These are phyloP conservation scores for Sebastes schlegelii DNA, from an alignment of 2,113 vertebrate genomes.

Conservation along the genomic window DNA sequence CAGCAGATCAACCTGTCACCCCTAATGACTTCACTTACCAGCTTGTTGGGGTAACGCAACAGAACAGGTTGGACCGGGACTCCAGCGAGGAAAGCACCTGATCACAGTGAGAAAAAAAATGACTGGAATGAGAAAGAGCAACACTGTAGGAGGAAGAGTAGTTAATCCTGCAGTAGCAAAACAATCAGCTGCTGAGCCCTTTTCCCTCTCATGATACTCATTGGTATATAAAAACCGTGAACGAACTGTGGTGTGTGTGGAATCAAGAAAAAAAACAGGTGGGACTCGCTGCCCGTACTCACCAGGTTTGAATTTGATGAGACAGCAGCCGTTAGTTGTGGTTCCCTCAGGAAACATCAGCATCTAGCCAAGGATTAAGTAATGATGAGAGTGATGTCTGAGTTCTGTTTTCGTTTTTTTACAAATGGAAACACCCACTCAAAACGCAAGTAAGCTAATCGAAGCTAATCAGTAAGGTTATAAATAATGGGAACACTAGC, in stretches of 20 bases:
- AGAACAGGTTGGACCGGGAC: conserved; percentile 92
- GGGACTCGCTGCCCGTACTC: not conserved
- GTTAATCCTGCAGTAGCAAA: not conserved
- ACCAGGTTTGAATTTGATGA: conserved; percentile 94
- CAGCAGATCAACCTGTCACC: too few species aligned
- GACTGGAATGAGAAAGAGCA: not conserved
- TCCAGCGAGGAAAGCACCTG: conserved; percentile 91
- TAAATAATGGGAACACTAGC: too few species aligned
- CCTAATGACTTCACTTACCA: conserved; percentile 81
- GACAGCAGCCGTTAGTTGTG: conserved; percentile 88
- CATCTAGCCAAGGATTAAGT: conserved; percentile 78
- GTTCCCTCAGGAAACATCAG: conserved; percentile 93
- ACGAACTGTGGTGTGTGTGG: too few species aligned
- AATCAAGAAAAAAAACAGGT: not conserved
- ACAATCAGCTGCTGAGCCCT: conserved; percentile 19
- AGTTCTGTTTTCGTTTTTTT: too few species aligned
- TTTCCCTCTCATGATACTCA: conserved; percentile 14
- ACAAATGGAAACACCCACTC: too few species aligned
- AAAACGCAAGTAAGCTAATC: too few species aligned
- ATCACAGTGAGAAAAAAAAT: not conserved
- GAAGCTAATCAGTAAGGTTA: too few species aligned
- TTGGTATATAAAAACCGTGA: not conserved
- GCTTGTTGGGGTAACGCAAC: conserved; percentile 88
- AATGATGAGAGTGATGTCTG: too few species aligned
- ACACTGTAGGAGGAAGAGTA: not conserved